phyloP scores from a whole-genome alignment of 2,888 invertebrate genomes.

The Unio delphinus region DNA sequence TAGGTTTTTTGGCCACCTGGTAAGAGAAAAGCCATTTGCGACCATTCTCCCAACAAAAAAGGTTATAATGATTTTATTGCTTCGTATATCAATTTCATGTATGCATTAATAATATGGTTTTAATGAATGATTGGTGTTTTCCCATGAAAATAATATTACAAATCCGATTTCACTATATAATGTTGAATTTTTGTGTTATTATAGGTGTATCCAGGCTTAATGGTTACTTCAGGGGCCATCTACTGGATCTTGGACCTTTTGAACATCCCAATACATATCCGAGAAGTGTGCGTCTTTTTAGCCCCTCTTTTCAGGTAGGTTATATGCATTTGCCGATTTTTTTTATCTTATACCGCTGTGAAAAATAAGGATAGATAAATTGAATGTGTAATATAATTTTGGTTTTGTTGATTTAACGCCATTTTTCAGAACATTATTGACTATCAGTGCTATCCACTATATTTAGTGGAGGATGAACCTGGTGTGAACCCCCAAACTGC shows the following conservation, averaged over 20 bases:
- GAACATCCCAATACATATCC: slow-evolving; percentile 97
- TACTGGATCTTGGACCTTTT: slow-evolving; percentile 92
- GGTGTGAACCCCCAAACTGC: no score
- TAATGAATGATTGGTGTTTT: not conserved
- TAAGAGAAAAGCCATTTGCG: no score
- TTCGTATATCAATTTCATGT: not conserved
- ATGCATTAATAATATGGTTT: not conserved
- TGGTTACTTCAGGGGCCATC: slow-evolving; percentile 98
- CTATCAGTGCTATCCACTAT: no score
- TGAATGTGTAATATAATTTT: not conserved
- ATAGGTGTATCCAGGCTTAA: slow-evolving; percentile 93
- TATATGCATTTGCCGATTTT: not conserved
- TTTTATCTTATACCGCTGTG: not conserved
- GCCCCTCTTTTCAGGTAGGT: slow-evolving; percentile 94
- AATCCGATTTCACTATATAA: slow-evolving; percentile 4
- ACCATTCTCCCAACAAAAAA: no score
- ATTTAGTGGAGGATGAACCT: no score
- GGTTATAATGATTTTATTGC: not conserved
- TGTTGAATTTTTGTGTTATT: slow-evolving; percentile 24
- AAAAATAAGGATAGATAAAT: not conserved
- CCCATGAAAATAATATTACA: no score
- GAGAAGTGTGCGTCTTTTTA: slow-evolving; percentile 98
- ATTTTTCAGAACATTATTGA: no score
- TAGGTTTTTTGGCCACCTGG: no score
- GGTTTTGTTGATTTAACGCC: not conserved